Evolutionary conservation across 2,888 invertebrate genomes (phyloP), one percentile per base, ranked within the genome.

Genomic region (Tricholauxania praeusta): DNA sequence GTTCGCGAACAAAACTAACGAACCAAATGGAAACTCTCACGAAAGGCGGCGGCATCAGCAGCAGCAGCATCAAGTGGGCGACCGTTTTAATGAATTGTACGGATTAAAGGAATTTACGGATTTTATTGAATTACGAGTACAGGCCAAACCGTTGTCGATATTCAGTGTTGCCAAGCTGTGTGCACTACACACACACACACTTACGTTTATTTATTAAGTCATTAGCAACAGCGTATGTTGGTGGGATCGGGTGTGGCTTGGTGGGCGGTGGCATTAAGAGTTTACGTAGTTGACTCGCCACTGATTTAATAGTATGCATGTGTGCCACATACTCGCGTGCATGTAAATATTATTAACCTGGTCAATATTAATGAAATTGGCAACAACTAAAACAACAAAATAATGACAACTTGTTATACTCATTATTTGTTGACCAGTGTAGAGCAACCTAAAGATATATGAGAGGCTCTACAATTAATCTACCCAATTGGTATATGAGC

Each of bases 101-200:
- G 85, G 86, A 86, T 86, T 86, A 85, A 86, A 85, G 85, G 85
- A 85, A 86, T 86, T 85, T 81, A 85, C 80, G 86, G 86, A 86
- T 86, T 85, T 83, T 84, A 86, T 86, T 86, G 84, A 86, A 86
- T 86, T 86, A 86, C 52, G 53, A 39, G 14, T 67, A 67, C 68
- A 48, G 47, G 32, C 15, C 17, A 22, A 39, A 14, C 15, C 28
- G 28, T 28, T 28, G 28, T 28, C 28, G 4, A 28, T 28, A 17
- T 28, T 19, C 63, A 67, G 55, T 68, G 75, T 75, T 76, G 77
- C 77, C 76, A 77, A 73, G 71, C 75, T 77, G 57, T 55, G 68
- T 75, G 72, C 73, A 66, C 72, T 47, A 64, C 66, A 47, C 48
- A 55, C 53, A 75, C 73, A 76, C 72, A 72, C 69, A 75, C 75